These are phyloP conservation scores for Allobates femoralis DNA, from an alignment of 2,797 vertebrate genomes.

Conservation along the genomic window DNA sequence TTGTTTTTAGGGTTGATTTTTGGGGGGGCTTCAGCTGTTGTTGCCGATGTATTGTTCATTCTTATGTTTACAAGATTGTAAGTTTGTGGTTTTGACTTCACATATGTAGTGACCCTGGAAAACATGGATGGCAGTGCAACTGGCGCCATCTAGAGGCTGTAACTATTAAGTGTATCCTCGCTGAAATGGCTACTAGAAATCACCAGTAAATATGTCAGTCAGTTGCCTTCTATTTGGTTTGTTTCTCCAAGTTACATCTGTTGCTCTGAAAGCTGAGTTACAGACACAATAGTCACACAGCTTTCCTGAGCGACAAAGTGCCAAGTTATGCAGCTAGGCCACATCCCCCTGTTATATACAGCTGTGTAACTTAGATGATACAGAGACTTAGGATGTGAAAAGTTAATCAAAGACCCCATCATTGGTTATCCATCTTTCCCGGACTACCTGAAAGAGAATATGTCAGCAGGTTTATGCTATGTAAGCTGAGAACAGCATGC, in stretches of 20 bases:
- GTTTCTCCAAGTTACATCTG: not conserved
- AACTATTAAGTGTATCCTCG: not conserved
- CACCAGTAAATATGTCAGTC: not conserved
- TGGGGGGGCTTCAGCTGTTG: not conserved
- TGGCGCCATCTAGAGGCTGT: slow-evolving; percentile 39
- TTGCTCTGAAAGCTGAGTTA: not conserved
- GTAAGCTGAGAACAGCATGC: no score
- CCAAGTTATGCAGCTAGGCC: no score
- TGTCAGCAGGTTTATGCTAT: no score
- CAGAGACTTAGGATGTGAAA: no score
- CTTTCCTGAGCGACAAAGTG: not conserved
- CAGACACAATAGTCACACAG: not conserved
- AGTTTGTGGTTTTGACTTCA: not conserved
- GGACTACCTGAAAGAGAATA: no score
- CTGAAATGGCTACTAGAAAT: not conserved
- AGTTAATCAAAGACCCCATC: no score
- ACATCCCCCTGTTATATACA: no score
- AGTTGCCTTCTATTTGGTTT: not conserved
- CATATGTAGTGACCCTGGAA: not conserved
- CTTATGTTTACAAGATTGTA: not conserved
- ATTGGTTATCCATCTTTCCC: no score
- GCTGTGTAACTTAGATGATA: no score
- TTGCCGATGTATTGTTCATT: not conserved
- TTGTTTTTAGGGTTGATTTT: not conserved
- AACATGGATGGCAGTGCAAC: slow-evolving; percentile 19